Percentiles rank a stretch among this genome's conserved stretches.
These are phyloP conservation scores for Gymnothorax reevesii DNA, from an alignment of 2,797 vertebrate species.

Conservation along the genomic window DNA sequence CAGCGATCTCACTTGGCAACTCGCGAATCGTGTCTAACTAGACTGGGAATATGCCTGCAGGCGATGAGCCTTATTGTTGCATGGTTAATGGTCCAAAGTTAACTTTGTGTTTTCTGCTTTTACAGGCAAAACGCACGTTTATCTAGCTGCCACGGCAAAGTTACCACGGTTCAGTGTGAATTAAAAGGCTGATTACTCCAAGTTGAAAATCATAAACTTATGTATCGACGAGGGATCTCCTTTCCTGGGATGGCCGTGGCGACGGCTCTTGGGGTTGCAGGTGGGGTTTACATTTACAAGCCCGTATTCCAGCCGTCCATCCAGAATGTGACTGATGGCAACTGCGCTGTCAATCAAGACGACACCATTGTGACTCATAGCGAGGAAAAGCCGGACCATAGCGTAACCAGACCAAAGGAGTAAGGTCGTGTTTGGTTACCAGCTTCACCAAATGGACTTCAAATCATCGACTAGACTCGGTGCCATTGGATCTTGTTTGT, in stretches of 20 bases:
- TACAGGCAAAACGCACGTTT: background rate
- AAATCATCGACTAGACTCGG: background rate
- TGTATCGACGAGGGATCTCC: constrained; percentile 69
- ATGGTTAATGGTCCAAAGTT: background rate
- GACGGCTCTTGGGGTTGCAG: constrained; percentile 73
- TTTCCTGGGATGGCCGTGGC: constrained; percentile 72
- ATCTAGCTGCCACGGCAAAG: background rate
- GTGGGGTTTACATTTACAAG: constrained; percentile 87
- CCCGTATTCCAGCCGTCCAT: constrained; percentile 71
- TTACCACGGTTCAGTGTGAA: background rate
- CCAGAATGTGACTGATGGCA: constrained; percentile 45
- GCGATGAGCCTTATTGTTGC: background rate
- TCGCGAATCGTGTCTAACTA: background rate
- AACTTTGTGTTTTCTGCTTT: background rate
- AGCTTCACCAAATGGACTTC: background rate
- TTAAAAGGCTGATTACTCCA: background rate
- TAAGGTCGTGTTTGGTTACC: constrained; percentile 9
- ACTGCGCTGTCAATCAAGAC: constrained; percentile 41
- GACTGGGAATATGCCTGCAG: background rate
- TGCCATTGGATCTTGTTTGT: background rate
- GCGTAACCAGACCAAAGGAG: constrained; percentile 15
- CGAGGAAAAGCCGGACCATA: constrained; percentile 31
- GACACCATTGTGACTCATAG: constrained; percentile 29
- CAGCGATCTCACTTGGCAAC: background rate
- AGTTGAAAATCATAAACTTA: constrained; percentile 50